Conservation (phyloP, 2,888 invertebrate genomes). For the Euzetes globulus region DNA sequence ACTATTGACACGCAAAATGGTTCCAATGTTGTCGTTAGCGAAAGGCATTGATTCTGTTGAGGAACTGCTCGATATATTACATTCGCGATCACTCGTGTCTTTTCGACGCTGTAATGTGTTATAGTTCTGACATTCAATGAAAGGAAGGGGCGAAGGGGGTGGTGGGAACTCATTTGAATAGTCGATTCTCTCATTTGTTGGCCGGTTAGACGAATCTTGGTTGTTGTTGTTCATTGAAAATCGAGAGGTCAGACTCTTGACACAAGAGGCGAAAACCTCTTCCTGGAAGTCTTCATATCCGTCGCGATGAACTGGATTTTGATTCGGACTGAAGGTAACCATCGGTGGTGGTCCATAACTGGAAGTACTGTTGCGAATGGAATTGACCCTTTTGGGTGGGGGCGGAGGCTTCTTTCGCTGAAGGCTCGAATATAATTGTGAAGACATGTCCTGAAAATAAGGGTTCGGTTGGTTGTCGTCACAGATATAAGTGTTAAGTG, state of each 20-base stretch:
- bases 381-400: conserved; percentile 48
- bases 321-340: conserved; percentile 18
- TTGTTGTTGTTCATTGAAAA: conserved; percentile 36
- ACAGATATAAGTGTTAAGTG: neutral
- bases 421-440: conserved; percentile 42
- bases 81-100: conserved; percentile 36
- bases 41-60: conserved; percentile 90
- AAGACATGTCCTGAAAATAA: conserved; percentile 23
- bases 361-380: conserved; percentile 19
- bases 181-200: conserved; percentile 6
- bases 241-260: conserved; percentile 44
- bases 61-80: conserved; percentile 50
- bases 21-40: conserved; percentile 97
- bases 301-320: conserved; percentile 36
- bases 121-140: conserved; percentile 18
- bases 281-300: conserved; percentile 42
- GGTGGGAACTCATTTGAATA: conserved; percentile 45
- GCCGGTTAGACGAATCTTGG: conserved; percentile 34
- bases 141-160: conserved; percentile 44
- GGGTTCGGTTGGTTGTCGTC: conserved; percentile 6
- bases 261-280: conserved; percentile 48
- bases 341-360: neutral
- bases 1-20: conserved; percentile 63
- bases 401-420: conserved; percentile 50
- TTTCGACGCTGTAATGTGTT: conserved; percentile 36